Evolutionary conservation across 2,113 vertebrate genomes (phyloP).

Genomic region (Sebastes schlegelii): DNA sequence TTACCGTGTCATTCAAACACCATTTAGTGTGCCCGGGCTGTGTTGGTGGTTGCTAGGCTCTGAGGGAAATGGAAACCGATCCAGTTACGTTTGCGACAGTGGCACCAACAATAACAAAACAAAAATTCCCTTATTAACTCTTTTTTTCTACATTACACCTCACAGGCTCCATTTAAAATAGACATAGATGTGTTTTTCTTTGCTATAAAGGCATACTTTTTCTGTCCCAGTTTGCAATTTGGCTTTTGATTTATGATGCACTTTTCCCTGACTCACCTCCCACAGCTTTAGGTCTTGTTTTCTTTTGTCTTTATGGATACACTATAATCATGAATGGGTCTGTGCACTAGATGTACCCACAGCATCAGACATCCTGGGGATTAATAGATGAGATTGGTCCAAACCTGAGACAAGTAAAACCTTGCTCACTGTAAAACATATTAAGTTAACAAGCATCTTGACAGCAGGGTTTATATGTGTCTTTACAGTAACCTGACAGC

Average conservation of each 20-base stretch:
- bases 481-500: conserved; percentile 15
- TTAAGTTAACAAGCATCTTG: background rate
- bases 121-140: too few species aligned
- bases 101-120: too few species aligned
- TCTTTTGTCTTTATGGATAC: conserved; percentile 6
- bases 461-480: background rate
- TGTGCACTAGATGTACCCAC: background rate
- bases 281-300: background rate
- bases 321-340: background rate
- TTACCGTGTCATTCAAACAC: too few species aligned
- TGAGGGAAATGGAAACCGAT: too few species aligned
- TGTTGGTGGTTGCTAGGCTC: too few species aligned
- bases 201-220: background rate
- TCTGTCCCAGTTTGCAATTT: background rate
- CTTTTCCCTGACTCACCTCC: background rate
- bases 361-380: background rate
- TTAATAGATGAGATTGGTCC: conserved; percentile 8
- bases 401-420: background rate
- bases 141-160: background rate
- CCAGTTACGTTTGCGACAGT: too few species aligned
- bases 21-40: too few species aligned
- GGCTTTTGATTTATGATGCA: background rate
- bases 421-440: background rate
- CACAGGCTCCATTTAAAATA: background rate
- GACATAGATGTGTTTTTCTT: background rate